Evolutionary conservation across 1,140 invertebrate genomes (phyloP).

Genomic region (Caenorhabditis brenneri): DNA sequence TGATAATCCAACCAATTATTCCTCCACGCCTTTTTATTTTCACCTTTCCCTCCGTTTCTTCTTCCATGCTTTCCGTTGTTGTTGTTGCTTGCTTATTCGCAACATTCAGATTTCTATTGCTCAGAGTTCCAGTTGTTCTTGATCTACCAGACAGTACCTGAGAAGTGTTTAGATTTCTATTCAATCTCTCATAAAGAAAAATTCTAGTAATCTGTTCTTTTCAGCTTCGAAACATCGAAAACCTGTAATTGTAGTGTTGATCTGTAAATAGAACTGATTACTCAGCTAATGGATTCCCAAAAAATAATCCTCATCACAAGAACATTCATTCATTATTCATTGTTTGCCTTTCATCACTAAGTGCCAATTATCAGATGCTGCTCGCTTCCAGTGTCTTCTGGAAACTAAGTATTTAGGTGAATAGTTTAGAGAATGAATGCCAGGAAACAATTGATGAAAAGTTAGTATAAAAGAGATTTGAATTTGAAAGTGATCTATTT

Average conservation of each 20-base stretch:
- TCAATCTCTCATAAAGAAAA: too few species aligned
- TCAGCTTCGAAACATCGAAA: too few species aligned
- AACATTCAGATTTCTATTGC: background rate
- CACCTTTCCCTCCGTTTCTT: background rate
- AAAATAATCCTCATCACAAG: too few species aligned
- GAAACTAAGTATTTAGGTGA: background rate
- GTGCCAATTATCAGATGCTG: background rate
- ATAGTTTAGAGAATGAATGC: background rate
- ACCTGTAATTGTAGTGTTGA: too few species aligned
- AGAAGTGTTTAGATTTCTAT: too few species aligned
- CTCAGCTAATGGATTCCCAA: too few species aligned
- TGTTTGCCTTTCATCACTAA: background rate
- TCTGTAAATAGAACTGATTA: too few species aligned
- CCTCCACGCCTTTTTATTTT: background rate
- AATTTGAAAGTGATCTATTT: too few species aligned
- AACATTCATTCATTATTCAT: background rate
- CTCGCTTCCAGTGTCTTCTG: background rate
- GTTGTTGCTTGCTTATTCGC: background rate
- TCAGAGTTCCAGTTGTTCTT: too few species aligned
- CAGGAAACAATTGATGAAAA: background rate
- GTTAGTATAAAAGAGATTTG: too few species aligned
- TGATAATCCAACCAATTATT: conserved; percentile 42
- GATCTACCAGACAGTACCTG: too few species aligned
- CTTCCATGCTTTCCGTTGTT: background rate
- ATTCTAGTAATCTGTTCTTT: too few species aligned